Percentiles rank a stretch among this genome's conserved stretches.
phyloP scores from a whole-genome alignment of 1,140 invertebrate species.

The Parasteatoda tepidariorum region DNA sequence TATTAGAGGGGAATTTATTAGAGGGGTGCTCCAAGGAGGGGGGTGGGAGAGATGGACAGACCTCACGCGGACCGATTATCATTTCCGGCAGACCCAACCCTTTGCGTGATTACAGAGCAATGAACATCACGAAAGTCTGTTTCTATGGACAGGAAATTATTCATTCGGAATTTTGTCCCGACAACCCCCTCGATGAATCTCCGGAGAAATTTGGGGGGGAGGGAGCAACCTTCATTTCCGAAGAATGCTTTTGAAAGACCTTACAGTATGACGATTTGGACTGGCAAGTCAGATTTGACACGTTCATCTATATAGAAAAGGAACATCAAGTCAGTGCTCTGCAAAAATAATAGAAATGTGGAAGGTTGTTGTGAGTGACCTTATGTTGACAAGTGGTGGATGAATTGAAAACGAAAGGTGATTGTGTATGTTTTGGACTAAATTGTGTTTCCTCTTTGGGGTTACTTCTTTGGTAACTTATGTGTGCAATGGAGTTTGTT shows the following conservation, averaged over 20 bases:
- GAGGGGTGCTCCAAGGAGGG: constrained; percentile 4
- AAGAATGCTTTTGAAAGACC: constrained; percentile 28
- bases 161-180: constrained; percentile 35
- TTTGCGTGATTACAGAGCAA: constrained; percentile 51
- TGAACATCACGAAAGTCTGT: constrained; percentile 43
- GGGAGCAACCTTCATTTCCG: constrained; percentile 39
- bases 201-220: not conserved
- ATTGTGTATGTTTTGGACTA: no score
- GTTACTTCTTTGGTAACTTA: no score
- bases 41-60: constrained; percentile 44
- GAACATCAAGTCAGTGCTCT: not conserved
- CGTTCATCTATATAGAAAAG: not conserved
- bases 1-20: no score
- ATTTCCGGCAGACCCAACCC: constrained; percentile 57
- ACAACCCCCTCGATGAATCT: not conserved
- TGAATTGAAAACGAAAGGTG: no score
- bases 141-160: constrained; percentile 56
- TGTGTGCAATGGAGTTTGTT: no score
- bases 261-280: constrained; percentile 16
- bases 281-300: constrained; percentile 25
- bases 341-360: not conserved
- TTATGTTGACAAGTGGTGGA: no score
- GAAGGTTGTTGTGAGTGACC: not conserved
- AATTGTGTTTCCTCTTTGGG: no score
- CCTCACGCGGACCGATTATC: constrained; percentile 56